These are phyloP conservation scores for Oophaga sylvatica DNA, from an alignment of 2,797 vertebrate genomes.

Conservation along the genomic window DNA sequence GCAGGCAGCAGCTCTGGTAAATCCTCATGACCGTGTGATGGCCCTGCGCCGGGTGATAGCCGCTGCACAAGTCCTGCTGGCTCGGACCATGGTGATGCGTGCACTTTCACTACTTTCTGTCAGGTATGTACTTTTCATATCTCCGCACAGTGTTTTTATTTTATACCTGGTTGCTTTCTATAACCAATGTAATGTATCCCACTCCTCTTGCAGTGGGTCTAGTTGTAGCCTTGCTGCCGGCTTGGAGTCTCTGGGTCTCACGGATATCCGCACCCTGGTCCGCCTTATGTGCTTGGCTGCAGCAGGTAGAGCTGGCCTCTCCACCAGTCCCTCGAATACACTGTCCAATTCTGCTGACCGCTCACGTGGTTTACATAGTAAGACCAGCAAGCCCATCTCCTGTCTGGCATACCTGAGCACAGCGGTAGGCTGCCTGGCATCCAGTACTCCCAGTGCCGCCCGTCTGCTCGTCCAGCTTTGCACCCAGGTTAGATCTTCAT, in stretches of 20 bases:
- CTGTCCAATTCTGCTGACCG: slow-evolving; percentile 77
- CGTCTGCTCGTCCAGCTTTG: slow-evolving; percentile 95
- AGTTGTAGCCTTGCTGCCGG: slow-evolving; percentile 96
- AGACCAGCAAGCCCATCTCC: slow-evolving; percentile 93
- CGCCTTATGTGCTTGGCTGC: slow-evolving; percentile 96
- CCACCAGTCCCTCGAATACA: slow-evolving; percentile 77
- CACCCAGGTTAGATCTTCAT: slow-evolving; percentile 81
- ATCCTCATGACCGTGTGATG: slow-evolving; percentile 91
- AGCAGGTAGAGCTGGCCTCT: slow-evolving; percentile 92
- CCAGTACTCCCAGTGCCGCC: slow-evolving; percentile 91
- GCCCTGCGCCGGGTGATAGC: slow-evolving; percentile 92
- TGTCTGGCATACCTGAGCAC: slow-evolving; percentile 97
- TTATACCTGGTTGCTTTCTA: background rate
- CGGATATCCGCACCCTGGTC: slow-evolving; percentile 94
- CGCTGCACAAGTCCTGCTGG: slow-evolving; percentile 93
- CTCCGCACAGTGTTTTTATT: background rate
- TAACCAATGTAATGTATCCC: background rate
- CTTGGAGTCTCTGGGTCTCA: slow-evolving; percentile 92
- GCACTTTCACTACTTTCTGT: slow-evolving; percentile 94
- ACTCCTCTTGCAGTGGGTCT: slow-evolving; percentile 80
- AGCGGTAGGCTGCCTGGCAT: slow-evolving; percentile 94
- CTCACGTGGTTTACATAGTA: slow-evolving; percentile 82
- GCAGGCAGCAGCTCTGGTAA: slow-evolving; percentile 89
- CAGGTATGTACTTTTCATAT: slow-evolving; percentile 71
- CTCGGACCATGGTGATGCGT: slow-evolving; percentile 99